Conservation (phyloP, 2,113 vertebrate genomes). For the Pyxicephalus adspersus region DNA sequence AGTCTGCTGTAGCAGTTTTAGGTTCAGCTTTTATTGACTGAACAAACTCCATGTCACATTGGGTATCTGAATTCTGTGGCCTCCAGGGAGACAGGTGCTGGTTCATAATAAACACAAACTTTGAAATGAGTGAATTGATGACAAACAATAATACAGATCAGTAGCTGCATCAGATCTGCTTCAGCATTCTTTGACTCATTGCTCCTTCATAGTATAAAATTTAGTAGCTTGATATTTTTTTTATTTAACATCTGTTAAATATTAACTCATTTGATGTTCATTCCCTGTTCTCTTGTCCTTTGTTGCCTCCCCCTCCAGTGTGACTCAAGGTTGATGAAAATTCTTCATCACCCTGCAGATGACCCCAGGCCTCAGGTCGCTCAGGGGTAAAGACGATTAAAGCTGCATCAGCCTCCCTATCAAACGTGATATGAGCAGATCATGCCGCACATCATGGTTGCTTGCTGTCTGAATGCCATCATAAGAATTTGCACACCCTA, state of each 20-base stretch:
- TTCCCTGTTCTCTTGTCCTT: slow-evolving; percentile 3
- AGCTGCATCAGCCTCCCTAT: slow-evolving; percentile 16
- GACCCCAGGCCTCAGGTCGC: slow-evolving; percentile 45
- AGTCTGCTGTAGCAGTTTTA: too few species aligned
- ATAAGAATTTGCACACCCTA: slow-evolving; percentile 52
- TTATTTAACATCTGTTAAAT: background rate
- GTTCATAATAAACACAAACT: background rate
- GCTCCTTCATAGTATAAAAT: background rate
- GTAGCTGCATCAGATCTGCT: too few species aligned
- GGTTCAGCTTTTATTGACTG: background rate
- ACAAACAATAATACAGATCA: too few species aligned
- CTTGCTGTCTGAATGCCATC: slow-evolving; percentile 53
- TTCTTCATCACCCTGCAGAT: slow-evolving; percentile 46
- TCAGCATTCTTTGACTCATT: too few species aligned
- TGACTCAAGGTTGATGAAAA: slow-evolving; percentile 35
- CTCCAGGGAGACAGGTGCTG: background rate
- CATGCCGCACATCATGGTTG: slow-evolving; percentile 32
- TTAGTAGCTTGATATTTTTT: background rate
- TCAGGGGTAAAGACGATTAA: slow-evolving; percentile 45
- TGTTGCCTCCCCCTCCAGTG: slow-evolving; percentile 8
- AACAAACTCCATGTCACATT: background rate
- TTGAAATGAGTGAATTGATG: background rate
- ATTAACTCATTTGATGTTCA: background rate
- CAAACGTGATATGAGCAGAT: slow-evolving; percentile 37
- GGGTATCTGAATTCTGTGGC: background rate